Evolutionary conservation across 2,113 vertebrate species (phyloP), one percentile per base, ranked within the genome.

Genomic region (Phylloscopus trochiloides): DNA sequence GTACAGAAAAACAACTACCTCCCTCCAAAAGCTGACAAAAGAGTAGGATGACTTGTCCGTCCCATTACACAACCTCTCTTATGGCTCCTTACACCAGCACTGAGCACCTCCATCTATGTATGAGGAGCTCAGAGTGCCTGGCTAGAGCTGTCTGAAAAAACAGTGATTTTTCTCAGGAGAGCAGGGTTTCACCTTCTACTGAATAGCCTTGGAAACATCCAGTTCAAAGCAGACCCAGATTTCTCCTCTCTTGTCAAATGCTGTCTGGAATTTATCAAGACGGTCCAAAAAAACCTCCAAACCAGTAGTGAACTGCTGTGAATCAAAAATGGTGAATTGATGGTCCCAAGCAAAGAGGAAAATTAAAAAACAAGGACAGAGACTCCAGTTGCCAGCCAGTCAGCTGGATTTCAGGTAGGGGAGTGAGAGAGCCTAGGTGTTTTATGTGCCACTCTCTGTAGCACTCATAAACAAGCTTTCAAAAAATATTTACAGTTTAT

Each of bases 281-380:
- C 25, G 29, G 25, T 42, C 2, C 12, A 45, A 58, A 48, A 29
- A 47, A n/a, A 12, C 2, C 2, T 34, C 20, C 51, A 17, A 58
- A 59, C 2, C 14, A 3, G 29, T 7, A 36, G 32, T 0, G 0
- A 88, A 57, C 31, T 67, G 19, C 6, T 61, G 7, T 10, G 31
- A 68, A 17, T 61, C 40, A 62, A 18, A 54, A 82, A 80, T 12
- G 7, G 24, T 19, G 4, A 88, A 12, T 0, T 77, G 54, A 61
- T 31, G 48, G 24, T 16, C 31, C 19, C 12, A 88, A 68, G 29
- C 11, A 65, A 70, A 52, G 12, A 31, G 6, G 20, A 12, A 75
- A 74, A 86, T 26, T 4, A 34, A 26, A 81, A 78, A 82, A 18
- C 7, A 71, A 43, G 9, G 17, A 32, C n/a, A 91, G 50, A 74